Percentiles rank a stretch among this genome's conserved stretches.
phyloP scores from a whole-genome alignment of 2,113 vertebrate genomes.

The Microcebus tavaratra region DNA sequence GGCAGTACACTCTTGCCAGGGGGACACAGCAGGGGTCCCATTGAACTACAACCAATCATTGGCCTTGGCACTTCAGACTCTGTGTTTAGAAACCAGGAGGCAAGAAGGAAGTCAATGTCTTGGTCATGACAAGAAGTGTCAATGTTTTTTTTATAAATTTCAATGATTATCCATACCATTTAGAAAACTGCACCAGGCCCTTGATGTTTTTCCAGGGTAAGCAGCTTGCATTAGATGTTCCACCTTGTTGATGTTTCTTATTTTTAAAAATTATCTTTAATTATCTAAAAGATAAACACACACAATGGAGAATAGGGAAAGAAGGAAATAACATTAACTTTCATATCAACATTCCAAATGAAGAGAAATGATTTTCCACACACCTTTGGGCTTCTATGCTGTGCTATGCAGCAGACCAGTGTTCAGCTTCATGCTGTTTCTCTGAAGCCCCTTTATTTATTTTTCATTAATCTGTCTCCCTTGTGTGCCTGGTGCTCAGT shows the following conservation, averaged over 20 bases:
- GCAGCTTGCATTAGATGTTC: neutral
- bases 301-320: constrained; percentile 18
- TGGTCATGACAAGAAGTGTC: neutral
- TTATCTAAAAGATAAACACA: constrained; percentile 42
- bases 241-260: neutral
- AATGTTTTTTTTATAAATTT: neutral
- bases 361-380: constrained; percentile 48
- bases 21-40: neutral
- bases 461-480: constrained; percentile 73
- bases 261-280: constrained; percentile 45
- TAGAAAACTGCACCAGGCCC: neutral
- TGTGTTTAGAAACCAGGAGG: constrained; percentile 12
- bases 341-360: constrained; percentile 47
- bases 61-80: neutral
- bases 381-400: constrained; percentile 36
- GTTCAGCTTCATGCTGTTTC: constrained; percentile 21
- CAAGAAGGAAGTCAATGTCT: neutral
- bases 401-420: neutral
- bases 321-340: constrained; percentile 54
- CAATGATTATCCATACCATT: neutral
- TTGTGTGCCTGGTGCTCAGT: constrained; percentile 62
- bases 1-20: neutral
- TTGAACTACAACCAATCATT: neutral
- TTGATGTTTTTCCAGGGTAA: neutral
- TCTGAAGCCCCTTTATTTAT: constrained; percentile 66